A percentile compares a stretch with the other conserved stretches of the same genome.
These are phyloP conservation scores for Festucalex cinctus DNA, from an alignment of 2,113 vertebrate species.

Conservation along the genomic window DNA sequence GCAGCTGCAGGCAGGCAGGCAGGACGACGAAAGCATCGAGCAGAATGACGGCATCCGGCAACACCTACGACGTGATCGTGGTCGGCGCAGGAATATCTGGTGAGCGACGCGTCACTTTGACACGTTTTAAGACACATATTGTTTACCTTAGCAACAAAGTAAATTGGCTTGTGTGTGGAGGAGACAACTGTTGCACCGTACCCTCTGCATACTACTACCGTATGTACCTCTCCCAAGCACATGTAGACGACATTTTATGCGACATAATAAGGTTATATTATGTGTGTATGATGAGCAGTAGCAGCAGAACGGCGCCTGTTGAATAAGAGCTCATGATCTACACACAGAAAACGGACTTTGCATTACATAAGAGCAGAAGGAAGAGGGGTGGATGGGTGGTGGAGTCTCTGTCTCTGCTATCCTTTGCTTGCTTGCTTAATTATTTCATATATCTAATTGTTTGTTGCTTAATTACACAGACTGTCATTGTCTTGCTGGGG, in stretches of 20 bases:
- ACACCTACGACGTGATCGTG: constrained; percentile 85
- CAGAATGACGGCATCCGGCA: constrained; percentile 75
- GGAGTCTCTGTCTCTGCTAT: not conserved
- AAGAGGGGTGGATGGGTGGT: not conserved
- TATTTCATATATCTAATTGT: not conserved
- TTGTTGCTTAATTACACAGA: not conserved
- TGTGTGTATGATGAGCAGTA: not conserved
- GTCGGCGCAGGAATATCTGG: constrained; percentile 92
- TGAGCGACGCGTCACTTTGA: constrained; percentile 52
- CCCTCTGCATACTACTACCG: not conserved
- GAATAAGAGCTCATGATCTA: constrained; percentile 52
- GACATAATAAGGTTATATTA: not conserved
- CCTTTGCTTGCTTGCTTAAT: not conserved
- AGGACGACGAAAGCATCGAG: constrained; percentile 11
- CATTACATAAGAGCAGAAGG: constrained; percentile 37
- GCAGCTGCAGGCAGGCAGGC: constrained; percentile 26
- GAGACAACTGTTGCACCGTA: constrained; percentile 43
- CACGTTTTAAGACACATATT: not conserved
- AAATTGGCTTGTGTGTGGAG: not conserved
- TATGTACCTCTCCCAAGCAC: not conserved
- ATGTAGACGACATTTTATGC: not conserved
- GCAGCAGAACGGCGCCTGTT: constrained; percentile 29
- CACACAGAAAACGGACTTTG: constrained; percentile 12
- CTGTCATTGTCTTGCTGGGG: not conserved
- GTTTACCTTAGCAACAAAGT: not conserved